phyloP scores from a whole-genome alignment of 2,113 vertebrate genomes.

The Entelurus aequoreus region DNA sequence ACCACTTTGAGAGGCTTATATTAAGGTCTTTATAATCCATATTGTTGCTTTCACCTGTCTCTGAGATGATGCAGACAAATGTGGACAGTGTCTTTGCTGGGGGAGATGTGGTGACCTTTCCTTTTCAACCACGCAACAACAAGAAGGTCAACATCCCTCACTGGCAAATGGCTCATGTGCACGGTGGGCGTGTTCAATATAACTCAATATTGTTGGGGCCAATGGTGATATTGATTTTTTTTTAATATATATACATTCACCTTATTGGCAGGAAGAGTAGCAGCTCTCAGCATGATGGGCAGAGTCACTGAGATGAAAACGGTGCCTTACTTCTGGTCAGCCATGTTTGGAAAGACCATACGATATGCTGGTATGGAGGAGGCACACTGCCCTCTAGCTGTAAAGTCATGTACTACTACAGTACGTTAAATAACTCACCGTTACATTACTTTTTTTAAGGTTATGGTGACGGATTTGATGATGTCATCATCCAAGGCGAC shows the following conservation, averaged over 20 bases:
- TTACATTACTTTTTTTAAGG: slow-evolving; percentile 66
- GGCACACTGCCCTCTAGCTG: slow-evolving; percentile 49
- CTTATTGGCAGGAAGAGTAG: slow-evolving; percentile 77
- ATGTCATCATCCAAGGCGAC: slow-evolving; percentile 95
- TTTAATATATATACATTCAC: background rate
- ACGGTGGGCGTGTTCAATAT: slow-evolving; percentile 73
- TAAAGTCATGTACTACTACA: background rate
- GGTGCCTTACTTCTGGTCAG: slow-evolving; percentile 92
- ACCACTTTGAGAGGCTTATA: background rate
- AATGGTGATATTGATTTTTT: background rate
- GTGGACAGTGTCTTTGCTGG: slow-evolving; percentile 87
- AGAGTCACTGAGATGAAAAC: slow-evolving; percentile 84
- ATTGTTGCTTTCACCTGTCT: background rate
- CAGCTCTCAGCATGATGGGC: slow-evolving; percentile 91
- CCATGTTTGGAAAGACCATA: slow-evolving; percentile 95
- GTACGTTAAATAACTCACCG: background rate
- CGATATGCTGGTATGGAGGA: slow-evolving; percentile 81
- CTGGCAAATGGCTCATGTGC: slow-evolving; percentile 98
- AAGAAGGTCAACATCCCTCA: slow-evolving; percentile 96
- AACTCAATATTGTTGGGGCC: background rate
- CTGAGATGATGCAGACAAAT: slow-evolving; percentile 92
- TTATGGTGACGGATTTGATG: slow-evolving; percentile 93
- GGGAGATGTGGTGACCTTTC: slow-evolving; percentile 86
- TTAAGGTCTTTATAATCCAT: background rate
- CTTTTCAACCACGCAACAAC: slow-evolving; percentile 83